Evolutionary conservation across 2,797 vertebrate species (phyloP).

Genomic region (Tachyglossus aculeatus): DNA sequence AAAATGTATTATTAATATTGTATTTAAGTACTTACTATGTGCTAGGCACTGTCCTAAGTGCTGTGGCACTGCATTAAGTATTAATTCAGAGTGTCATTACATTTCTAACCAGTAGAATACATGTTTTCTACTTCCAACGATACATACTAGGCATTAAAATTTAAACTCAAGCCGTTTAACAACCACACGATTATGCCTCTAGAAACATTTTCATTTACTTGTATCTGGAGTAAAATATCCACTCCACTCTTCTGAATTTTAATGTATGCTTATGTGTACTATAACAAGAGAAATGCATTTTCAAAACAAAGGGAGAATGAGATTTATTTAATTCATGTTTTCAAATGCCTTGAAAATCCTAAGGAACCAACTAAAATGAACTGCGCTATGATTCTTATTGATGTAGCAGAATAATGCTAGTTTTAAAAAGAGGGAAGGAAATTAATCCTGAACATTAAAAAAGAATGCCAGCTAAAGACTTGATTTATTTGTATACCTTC

Average conservation of each 20-base stretch:
- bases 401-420: neutral
- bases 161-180: neutral
- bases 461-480: slow-evolving; percentile 43
- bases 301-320: too few relatives aligned
- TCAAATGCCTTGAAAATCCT: too few relatives aligned
- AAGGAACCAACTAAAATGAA: too few relatives aligned
- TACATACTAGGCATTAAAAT: neutral
- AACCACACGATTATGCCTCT: slow-evolving; percentile 1
- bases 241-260: slow-evolving; percentile 12
- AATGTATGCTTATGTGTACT: too few relatives aligned
- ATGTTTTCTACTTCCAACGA: neutral
- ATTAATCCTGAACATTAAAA: neutral
- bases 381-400: slow-evolving; percentile 9
- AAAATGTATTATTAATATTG: slow-evolving; percentile 42
- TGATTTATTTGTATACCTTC: slow-evolving; percentile 14
- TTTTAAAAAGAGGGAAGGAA: neutral
- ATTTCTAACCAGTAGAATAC: slow-evolving; percentile 18
- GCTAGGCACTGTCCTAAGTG: too few relatives aligned
- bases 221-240: slow-evolving; percentile 19
- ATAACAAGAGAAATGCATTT: too few relatives aligned
- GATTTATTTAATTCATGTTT: too few relatives aligned
- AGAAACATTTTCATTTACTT: neutral
- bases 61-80: too few relatives aligned
- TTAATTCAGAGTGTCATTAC: slow-evolving; percentile 17
- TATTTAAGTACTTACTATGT: too few relatives aligned